Evolutionary conservation across 2,113 vertebrate species (phyloP).

Genomic region (Oreotragus oreotragus): DNA sequence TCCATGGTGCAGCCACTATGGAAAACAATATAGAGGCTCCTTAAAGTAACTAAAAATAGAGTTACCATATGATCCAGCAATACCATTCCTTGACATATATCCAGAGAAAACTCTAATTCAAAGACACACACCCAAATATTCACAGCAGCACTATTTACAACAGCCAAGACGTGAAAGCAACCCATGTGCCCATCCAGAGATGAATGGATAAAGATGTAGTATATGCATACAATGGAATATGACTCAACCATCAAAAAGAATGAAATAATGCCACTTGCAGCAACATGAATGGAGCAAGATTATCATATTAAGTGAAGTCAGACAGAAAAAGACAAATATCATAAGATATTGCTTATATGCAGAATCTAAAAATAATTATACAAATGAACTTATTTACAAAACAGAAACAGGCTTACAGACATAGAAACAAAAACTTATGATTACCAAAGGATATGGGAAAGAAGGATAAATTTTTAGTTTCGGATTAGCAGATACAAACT

Average conservation of each 20-base stretch:
- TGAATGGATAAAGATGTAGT: neutral
- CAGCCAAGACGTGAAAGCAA: neutral
- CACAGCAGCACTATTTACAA: neutral
- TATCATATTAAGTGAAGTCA: neutral
- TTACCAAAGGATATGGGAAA: neutral
- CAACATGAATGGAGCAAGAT: neutral
- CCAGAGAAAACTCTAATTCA: neutral
- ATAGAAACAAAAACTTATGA: neutral
- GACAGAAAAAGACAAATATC: neutral
- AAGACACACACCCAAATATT: neutral
- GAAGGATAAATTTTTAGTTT: neutral
- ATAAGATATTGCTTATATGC: neutral
- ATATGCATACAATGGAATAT: neutral
- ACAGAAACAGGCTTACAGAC: neutral
- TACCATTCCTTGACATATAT: neutral
- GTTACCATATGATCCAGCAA: neutral
- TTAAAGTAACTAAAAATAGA: neutral
- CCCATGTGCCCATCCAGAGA: neutral
- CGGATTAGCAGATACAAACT: neutral
- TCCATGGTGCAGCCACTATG: neutral
- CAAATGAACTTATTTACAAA: neutral
- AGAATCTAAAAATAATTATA: neutral
- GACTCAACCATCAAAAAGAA: neutral
- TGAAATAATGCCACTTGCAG: neutral
- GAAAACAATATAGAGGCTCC: neutral